Percentiles rank a stretch among this genome's conserved stretches.
phyloP scores from a whole-genome alignment of 2,888 invertebrate genomes.

The Macroteleia sp. region DNA sequence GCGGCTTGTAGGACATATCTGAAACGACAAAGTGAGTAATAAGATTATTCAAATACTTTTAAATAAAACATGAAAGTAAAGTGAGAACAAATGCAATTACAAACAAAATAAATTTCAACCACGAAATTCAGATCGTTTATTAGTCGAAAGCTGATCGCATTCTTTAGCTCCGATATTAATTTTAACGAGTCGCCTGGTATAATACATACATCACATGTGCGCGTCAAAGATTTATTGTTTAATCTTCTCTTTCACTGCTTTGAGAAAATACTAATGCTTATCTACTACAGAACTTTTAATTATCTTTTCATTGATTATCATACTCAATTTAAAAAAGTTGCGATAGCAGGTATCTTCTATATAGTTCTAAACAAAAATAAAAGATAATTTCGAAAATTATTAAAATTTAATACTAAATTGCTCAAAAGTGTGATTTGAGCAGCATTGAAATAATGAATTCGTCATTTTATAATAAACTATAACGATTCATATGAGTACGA shows the following conservation, averaged over 20 bases:
- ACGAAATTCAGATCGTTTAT: constrained; percentile 17
- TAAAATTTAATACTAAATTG: no score
- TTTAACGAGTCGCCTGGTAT: constrained; percentile 25
- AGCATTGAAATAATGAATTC: no score
- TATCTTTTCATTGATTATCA: constrained; percentile 64
- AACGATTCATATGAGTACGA: no score
- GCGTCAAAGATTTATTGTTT: constrained; percentile 48
- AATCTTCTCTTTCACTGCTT: constrained; percentile 38
- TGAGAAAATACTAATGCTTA: constrained; percentile 33
- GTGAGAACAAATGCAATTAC: constrained; percentile 14
- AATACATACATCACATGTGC: constrained; percentile 17
- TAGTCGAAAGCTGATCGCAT: constrained; percentile 41
- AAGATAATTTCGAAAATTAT: no score
- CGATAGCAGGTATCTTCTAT: no score
- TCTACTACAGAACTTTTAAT: constrained; percentile 70
- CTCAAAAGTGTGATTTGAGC: no score
- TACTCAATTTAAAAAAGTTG: constrained; percentile 72
- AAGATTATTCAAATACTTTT: constrained; percentile 22
- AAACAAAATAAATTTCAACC: constrained; percentile 26
- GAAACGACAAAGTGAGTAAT: constrained; percentile 84
- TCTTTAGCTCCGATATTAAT: constrained; percentile 48
- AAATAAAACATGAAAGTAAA: constrained; percentile 33
- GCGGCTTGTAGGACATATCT: constrained; percentile 88
- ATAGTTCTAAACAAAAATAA: no score
- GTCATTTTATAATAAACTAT: no score